These are phyloP conservation scores for Morpho helenor DNA, from an alignment of 2,888 invertebrate species.

Conservation along the genomic window DNA sequence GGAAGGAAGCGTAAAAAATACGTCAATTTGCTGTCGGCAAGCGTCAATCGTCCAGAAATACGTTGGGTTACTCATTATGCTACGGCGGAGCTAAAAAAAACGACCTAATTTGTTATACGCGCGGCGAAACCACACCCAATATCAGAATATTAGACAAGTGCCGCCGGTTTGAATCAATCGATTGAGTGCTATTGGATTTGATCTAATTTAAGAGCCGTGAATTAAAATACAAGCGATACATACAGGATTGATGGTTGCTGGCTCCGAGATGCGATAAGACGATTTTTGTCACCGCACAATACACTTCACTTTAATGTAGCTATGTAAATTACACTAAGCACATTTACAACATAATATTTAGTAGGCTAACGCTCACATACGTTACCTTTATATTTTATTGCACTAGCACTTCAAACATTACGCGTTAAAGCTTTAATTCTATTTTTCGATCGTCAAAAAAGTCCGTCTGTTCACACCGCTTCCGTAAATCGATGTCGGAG, in stretches of 20 bases:
- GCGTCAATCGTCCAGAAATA: conserved; percentile 34
- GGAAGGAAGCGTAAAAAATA: conserved; percentile 19
- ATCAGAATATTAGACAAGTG: conserved; percentile 14
- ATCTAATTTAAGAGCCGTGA: conserved; percentile 41
- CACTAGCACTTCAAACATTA: conserved; percentile 74
- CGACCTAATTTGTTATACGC: conserved; percentile 46
- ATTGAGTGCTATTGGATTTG: conserved; percentile 33
- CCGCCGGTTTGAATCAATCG: conserved; percentile 25
- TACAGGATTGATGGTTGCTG: conserved; percentile 49
- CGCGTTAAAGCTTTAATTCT: conserved; percentile 57
- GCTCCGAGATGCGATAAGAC: conserved; percentile 48
- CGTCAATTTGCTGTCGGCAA: conserved; percentile 26
- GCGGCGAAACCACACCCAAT: conserved; percentile 64
- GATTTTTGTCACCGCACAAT: conserved; percentile 61
- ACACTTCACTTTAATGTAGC: conserved; percentile 53
- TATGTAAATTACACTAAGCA: conserved; percentile 66
- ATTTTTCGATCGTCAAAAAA: conserved; percentile 62
- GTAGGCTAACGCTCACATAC: conserved; percentile 61
- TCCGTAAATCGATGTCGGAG: conserved; percentile 71
- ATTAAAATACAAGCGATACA: conserved; percentile 47
- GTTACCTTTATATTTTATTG: conserved; percentile 53
- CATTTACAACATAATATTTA: conserved; percentile 63
- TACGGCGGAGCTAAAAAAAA: conserved; percentile 42
- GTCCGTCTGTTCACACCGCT: conserved; percentile 57
- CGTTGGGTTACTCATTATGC: conserved; percentile 33